Conservation (phyloP, 2,113 vertebrate species). For the Zeus faber region DNA sequence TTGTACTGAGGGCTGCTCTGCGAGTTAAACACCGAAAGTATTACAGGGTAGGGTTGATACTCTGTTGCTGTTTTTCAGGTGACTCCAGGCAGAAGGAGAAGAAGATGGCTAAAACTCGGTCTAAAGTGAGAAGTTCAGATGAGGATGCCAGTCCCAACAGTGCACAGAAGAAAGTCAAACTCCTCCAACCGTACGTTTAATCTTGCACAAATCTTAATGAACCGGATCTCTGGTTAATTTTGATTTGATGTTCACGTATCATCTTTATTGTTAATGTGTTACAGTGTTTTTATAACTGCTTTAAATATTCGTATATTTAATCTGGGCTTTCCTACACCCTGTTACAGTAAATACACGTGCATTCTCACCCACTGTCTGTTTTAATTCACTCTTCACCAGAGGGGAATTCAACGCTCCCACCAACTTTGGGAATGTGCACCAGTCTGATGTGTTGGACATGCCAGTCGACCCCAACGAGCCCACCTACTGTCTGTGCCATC, state of each 20-base stretch:
- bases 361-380: conserved; percentile 21
- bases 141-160: conserved; percentile 89
- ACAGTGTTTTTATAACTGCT: background rate
- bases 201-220: background rate
- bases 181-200: conserved; percentile 85
- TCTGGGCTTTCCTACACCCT: background rate
- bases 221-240: no score
- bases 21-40: no score
- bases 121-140: conserved; percentile 93
- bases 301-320: background rate
- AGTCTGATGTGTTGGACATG: conserved; percentile 97
- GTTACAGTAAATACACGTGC: background rate
- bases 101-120: conserved; percentile 87
- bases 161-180: conserved; percentile 92
- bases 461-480: conserved; percentile 98
- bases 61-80: conserved; percentile 39
- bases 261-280: background rate
- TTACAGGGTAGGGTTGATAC: no score
- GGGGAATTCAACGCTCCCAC: conserved; percentile 88
- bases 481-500: conserved; percentile 97
- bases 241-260: background rate
- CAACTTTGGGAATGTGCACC: conserved; percentile 88
- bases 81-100: conserved; percentile 92
- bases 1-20: no score
- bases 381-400: conserved; percentile 75